Evolutionary conservation across 2,888 invertebrate species (phyloP).

Genomic region (Magallana nippona): DNA sequence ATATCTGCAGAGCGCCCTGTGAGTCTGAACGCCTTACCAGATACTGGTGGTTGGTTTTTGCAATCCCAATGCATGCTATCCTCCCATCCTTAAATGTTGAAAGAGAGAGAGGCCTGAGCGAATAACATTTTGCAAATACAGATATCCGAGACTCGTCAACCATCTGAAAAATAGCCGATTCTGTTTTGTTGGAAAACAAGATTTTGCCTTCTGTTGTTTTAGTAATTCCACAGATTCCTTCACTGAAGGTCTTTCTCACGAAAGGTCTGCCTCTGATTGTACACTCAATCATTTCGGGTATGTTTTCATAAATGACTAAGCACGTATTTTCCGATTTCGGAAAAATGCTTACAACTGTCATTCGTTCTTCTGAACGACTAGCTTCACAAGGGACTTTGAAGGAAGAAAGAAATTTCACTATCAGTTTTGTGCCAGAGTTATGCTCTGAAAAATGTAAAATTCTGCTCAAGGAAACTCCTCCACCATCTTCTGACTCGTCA

Average conservation of each 20-base stretch:
- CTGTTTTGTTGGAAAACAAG: not conserved
- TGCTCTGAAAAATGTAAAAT: not conserved
- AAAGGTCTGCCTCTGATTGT: not conserved
- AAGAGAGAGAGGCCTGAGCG: not conserved
- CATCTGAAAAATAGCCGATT: not conserved
- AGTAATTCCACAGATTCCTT: constrained; percentile 1
- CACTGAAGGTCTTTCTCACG: not conserved
- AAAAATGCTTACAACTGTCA: not conserved
- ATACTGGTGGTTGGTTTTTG: not conserved
- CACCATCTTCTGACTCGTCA: not conserved
- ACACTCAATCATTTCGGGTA: constrained; percentile 11
- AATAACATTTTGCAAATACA: not conserved
- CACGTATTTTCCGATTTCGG: constrained; percentile 9
- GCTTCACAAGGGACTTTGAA: not conserved
- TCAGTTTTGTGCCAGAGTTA: not conserved
- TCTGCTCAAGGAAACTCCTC: not conserved
- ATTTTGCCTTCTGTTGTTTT: not conserved
- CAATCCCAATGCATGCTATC: not conserved
- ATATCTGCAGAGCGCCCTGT: constrained; percentile 25
- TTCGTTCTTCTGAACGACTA: not conserved
- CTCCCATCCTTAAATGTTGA: not conserved
- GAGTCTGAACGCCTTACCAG: not conserved
- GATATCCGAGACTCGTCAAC: not conserved
- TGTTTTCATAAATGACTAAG: not conserved
- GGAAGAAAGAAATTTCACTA: not conserved